These are phyloP conservation scores for Monopterus albus DNA, from an alignment of 2,113 vertebrate species.

Conservation along the genomic window DNA sequence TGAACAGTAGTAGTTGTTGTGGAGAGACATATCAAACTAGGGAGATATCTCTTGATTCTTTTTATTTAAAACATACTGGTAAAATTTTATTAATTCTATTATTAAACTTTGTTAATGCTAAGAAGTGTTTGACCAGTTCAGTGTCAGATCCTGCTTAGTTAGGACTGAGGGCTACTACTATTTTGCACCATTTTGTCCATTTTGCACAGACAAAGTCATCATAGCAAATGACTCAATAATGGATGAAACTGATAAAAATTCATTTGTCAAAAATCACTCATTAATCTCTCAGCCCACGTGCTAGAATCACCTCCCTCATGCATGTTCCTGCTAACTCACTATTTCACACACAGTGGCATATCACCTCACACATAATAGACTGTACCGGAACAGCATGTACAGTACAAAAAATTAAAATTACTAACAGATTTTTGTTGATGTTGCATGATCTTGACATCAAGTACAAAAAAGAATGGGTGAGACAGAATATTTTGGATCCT, in stretches of 20 bases:
- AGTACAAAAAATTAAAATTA: slow-evolving; percentile 12
- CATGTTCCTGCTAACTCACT: slow-evolving; percentile 65
- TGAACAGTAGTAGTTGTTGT: too few relatives aligned
- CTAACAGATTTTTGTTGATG: slow-evolving; percentile 10
- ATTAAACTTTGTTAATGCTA: neutral
- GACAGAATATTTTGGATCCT: slow-evolving; percentile 9
- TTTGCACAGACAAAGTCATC: neutral
- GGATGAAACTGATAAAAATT: slow-evolving; percentile 31
- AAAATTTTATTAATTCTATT: neutral
- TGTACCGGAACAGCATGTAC: slow-evolving; percentile 36
- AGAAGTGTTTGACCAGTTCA: neutral
- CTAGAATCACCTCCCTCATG: slow-evolving; percentile 67
- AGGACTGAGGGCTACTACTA: neutral
- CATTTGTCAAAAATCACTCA: slow-evolving; percentile 49
- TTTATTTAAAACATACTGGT: neutral
- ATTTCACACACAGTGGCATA: slow-evolving; percentile 45
- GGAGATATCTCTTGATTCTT: neutral
- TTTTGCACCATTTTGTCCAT: neutral
- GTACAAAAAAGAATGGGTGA: slow-evolving; percentile 8
- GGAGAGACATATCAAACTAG: neutral
- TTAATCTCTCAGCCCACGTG: slow-evolving; percentile 53
- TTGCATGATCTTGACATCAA: slow-evolving; percentile 23
- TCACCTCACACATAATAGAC: slow-evolving; percentile 53
- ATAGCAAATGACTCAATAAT: slow-evolving; percentile 40
- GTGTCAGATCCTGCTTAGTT: neutral